Conservation (phyloP, 2,888 invertebrate genomes). For the Scaptomyza tumidula region DNA sequence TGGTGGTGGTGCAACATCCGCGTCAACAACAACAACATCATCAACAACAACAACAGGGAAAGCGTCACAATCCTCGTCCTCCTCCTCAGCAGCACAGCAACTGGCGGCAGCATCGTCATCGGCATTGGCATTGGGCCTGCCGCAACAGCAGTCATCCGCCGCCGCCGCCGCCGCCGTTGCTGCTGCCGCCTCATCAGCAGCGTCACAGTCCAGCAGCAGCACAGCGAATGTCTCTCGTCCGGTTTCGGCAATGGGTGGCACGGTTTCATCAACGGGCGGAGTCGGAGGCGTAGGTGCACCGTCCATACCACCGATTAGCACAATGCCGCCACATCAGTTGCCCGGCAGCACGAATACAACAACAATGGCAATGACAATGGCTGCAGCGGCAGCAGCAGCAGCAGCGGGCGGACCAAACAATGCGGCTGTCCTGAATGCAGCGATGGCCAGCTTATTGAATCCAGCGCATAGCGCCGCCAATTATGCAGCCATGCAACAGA, state of each 20-base stretch:
- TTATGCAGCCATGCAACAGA: conserved; percentile 35
- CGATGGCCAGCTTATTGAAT: conserved; percentile 65
- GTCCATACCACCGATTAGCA: conserved; percentile 85
- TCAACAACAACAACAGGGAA: conserved; percentile 57
- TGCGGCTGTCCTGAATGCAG: conserved; percentile 50
- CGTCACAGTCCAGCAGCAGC: conserved; percentile 29
- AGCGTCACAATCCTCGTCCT: conserved; percentile 10
- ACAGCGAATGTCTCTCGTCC: conserved; percentile 65
- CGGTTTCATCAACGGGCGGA: conserved; percentile 81
- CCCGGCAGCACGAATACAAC: conserved; percentile 90
- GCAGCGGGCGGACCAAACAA: conserved; percentile 68
- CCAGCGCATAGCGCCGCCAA: conserved; percentile 56
- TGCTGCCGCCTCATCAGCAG: conserved; percentile 66
- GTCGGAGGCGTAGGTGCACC: conserved; percentile 76
- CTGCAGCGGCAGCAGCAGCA: conserved; percentile 77
- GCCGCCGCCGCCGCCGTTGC: conserved; percentile 56
- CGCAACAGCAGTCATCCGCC: conserved; percentile 79
- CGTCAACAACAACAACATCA: conserved; percentile 81
- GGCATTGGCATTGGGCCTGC: neutral
- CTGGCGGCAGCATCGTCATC: conserved; percentile 6
- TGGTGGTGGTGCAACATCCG: conserved; percentile 17
- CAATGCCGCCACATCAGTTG: conserved; percentile 85
- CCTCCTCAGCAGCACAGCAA: neutral
- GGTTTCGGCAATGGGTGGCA: conserved; percentile 82
- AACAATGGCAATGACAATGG: conserved; percentile 86